phyloP scores from a whole-genome alignment of 1,140 invertebrate species.

The Eufriesea mexicana region DNA sequence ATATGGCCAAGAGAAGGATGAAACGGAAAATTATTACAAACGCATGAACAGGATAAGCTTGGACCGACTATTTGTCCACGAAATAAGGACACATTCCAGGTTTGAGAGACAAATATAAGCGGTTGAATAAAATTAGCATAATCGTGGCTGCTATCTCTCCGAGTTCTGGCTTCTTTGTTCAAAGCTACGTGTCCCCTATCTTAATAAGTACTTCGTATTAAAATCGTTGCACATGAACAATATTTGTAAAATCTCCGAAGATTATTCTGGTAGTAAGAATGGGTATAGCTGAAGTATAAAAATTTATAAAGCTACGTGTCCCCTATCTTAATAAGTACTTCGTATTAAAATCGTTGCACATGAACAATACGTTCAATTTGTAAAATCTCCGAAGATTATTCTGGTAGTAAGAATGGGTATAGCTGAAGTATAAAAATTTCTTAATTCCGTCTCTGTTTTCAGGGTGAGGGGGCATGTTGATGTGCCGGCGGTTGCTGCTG shows the following conservation, averaged over 20 bases:
- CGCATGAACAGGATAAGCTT: not conserved
- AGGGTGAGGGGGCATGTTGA: constrained; percentile 78
- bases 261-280: not conserved
- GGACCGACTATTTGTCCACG: not conserved
- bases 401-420: no score
- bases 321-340: constrained; percentile 43
- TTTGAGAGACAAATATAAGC: constrained; percentile 20
- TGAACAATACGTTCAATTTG: not conserved
- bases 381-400: not conserved
- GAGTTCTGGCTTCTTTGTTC: constrained; percentile 28
- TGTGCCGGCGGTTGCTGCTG: constrained; percentile 80
- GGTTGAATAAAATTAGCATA: constrained; percentile 60
- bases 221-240: not conserved
- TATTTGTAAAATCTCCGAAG: not conserved
- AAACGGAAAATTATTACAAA: not conserved
- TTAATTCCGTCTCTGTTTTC: constrained; percentile 1
- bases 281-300: no score
- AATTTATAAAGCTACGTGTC: constrained; percentile 18
- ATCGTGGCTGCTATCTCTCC: constrained; percentile 40
- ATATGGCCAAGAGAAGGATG: no score
- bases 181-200: constrained; percentile 18
- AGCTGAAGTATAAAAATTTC: no score
- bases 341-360: not conserved
- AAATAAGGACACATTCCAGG: not conserved
- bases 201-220: constrained; percentile 43